A percentile compares a stretch with the other conserved stretches of the same genome.
phyloP scores from a whole-genome alignment of 2,113 vertebrate genomes.

The Rhagologus leucostigma region DNA sequence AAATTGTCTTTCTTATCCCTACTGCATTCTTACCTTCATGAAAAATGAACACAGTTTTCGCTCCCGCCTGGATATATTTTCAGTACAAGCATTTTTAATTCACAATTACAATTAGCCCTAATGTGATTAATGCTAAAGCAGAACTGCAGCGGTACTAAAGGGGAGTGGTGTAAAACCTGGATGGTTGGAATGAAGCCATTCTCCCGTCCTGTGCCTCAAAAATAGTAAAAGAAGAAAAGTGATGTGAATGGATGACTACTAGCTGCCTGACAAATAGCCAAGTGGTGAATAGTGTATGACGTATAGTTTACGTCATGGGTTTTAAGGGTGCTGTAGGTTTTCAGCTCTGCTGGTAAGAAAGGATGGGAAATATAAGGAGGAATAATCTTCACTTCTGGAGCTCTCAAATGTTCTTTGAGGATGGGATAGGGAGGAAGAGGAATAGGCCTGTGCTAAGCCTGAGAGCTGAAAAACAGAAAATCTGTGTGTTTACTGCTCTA shows the following conservation, averaged over 20 bases:
- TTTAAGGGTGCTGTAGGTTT: background rate
- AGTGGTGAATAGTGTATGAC: background rate
- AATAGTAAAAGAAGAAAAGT: background rate
- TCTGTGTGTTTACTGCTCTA: background rate
- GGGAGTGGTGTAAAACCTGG: background rate
- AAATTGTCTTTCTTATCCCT: background rate
- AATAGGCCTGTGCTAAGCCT: background rate
- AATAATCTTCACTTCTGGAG: background rate
- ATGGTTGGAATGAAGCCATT: background rate
- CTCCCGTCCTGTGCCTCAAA: background rate
- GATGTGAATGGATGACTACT: background rate
- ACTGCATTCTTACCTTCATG: background rate
- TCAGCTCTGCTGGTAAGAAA: background rate
- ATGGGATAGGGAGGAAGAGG: fast-evolving
- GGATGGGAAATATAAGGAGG: background rate
- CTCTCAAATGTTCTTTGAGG: fast-evolving
- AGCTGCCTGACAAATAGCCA: background rate
- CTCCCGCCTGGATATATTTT: background rate
- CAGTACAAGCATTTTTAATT: background rate
- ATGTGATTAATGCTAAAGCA: background rate
- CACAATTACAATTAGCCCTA: background rate
- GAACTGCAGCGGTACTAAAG: background rate
- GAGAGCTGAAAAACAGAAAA: background rate
- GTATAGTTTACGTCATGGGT: background rate
- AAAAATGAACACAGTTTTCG: background rate